A percentile compares a stretch with the other conserved stretches of the same genome.
phyloP scores from a whole-genome alignment of 2,888 invertebrate genomes.

The Acanthococcus lagerstroemiae region DNA sequence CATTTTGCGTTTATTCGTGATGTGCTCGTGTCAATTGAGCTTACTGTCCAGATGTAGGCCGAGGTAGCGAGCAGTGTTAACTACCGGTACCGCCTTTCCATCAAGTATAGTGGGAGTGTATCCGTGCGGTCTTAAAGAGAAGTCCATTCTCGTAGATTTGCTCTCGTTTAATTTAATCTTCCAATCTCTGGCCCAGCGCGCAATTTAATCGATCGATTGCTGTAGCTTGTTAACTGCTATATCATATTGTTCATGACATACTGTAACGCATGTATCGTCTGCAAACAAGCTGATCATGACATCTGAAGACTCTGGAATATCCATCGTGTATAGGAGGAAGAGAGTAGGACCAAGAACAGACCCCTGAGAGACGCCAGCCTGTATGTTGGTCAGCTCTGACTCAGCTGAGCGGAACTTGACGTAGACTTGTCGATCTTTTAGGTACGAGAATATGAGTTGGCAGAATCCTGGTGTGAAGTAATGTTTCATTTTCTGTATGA shows the following conservation, averaged over 20 bases:
- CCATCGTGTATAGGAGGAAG: neutral
- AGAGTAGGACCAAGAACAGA: constrained; percentile 9
- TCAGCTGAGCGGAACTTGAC: neutral
- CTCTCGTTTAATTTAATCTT: neutral
- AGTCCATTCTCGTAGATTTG: no score
- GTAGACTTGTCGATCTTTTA: neutral
- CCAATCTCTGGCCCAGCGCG: neutral
- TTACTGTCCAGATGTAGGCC: no score
- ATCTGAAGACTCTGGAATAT: neutral
- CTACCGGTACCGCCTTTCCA: no score
- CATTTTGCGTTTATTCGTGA: no score
- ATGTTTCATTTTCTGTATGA: neutral
- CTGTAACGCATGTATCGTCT: neutral
- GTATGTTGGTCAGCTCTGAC: neutral
- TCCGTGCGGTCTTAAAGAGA: no score
- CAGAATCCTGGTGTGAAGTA: neutral
- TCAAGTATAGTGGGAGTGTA: no score
- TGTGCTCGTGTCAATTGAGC: no score
- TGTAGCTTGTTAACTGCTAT: neutral
- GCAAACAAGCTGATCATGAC: neutral
- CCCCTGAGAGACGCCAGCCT: constrained; percentile 15
- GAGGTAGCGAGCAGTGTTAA: no score
- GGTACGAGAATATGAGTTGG: neutral
- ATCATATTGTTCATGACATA: neutral
- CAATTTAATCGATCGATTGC: neutral